These are phyloP conservation scores for Otus sunia DNA, from an alignment of 2,113 vertebrate genomes.

Conservation along the genomic window DNA sequence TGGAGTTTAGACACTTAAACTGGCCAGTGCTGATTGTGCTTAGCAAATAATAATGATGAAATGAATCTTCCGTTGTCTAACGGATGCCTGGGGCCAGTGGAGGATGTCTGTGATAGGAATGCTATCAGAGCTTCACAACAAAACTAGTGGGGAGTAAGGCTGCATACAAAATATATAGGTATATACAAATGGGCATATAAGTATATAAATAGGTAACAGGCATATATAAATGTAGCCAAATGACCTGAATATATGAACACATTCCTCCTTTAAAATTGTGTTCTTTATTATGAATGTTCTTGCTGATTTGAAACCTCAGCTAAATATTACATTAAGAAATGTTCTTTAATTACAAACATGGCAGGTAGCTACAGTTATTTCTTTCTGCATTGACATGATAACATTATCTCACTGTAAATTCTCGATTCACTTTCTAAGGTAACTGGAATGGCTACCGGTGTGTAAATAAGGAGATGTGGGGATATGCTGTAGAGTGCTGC, in stretches of 20 bases:
- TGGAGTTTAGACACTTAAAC: slow-evolving; percentile 27
- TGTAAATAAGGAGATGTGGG: neutral
- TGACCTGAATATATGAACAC: neutral
- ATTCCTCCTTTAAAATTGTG: neutral
- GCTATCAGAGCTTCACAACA: neutral
- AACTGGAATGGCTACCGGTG: neutral
- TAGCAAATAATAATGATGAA: slow-evolving; percentile 17
- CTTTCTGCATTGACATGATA: neutral
- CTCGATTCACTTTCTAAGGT: neutral
- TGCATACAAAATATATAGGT: neutral
- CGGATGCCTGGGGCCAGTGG: neutral
- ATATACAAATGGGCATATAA: neutral
- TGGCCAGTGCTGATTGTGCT: slow-evolving; percentile 4
- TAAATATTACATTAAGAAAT: neutral
- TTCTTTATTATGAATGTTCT: neutral
- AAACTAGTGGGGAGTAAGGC: neutral
- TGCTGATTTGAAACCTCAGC: neutral
- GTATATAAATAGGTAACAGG: neutral
- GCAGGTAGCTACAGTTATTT: neutral
- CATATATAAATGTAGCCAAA: neutral
- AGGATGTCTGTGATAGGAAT: neutral
- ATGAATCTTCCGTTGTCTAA: neutral
- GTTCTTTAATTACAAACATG: slow-evolving; percentile 1
- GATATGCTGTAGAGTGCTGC: neutral
- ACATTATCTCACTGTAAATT: slow-evolving; percentile 2